Evolutionary conservation across 1,140 invertebrate species (phyloP).

Genomic region (Epicauta chinensis): DNA sequence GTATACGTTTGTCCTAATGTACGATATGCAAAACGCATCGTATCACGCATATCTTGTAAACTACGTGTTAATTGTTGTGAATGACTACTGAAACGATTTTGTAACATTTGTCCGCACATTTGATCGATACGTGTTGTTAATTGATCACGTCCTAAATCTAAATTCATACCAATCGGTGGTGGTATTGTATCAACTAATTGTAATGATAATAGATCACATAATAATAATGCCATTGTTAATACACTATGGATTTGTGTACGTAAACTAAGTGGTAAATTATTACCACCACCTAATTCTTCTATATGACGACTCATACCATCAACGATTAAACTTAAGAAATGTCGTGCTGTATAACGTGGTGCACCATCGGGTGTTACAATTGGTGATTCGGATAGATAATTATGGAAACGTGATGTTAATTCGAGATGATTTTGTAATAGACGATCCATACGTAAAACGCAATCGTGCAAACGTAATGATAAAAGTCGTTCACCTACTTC

Average conservation of each 20-base stretch:
- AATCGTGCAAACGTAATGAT: slow-evolving; percentile 29
- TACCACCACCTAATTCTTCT: slow-evolving; percentile 21
- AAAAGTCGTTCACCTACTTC: slow-evolving; percentile 34
- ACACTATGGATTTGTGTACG: slow-evolving; percentile 28
- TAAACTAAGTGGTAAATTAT: slow-evolving; percentile 18
- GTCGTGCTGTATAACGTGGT: slow-evolving; percentile 34
- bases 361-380: slow-evolving; percentile 32
- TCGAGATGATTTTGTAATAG: slow-evolving; percentile 25
- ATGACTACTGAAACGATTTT: slow-evolving; percentile 25
- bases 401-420: slow-evolving; percentile 6
- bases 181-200: slow-evolving; percentile 39
- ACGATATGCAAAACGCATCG: slow-evolving; percentile 25
- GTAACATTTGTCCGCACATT: slow-evolving; percentile 35
- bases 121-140: slow-evolving; percentile 33
- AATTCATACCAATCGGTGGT: slow-evolving; percentile 31
- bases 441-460: slow-evolving; percentile 29
- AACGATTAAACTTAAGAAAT: slow-evolving; percentile 40
- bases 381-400: slow-evolving; percentile 21
- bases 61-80: slow-evolving; percentile 32
- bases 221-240: slow-evolving; percentile 32
- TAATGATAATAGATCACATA: slow-evolving; percentile 36
- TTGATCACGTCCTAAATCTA: slow-evolving; percentile 33
- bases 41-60: slow-evolving; percentile 31
- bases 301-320: slow-evolving; percentile 35
- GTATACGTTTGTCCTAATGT: slow-evolving; percentile 32